A percentile compares a stretch with the other conserved stretches of the same genome.
Conservation (phyloP, 2,113 vertebrate species). For the Parus major region DNA sequence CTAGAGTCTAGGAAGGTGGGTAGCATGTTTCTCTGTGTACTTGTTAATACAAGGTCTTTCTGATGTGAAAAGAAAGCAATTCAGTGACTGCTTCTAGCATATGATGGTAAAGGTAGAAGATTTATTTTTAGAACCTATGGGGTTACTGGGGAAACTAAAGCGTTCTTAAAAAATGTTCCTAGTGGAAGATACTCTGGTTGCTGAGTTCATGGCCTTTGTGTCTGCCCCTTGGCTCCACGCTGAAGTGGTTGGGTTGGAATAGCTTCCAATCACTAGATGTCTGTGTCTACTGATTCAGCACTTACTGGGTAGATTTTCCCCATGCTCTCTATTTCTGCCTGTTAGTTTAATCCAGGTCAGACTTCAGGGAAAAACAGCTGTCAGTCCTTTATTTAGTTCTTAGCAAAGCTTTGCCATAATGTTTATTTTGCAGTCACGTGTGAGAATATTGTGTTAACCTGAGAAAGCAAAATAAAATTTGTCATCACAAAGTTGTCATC, state of each 20-base stretch:
- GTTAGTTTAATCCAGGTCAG: background rate
- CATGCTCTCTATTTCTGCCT: background rate
- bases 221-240: background rate
- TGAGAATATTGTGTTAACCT: background rate
- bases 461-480: background rate
- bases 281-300: background rate
- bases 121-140: background rate
- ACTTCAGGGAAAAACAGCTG: background rate
- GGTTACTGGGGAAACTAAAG: background rate
- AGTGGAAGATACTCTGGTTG: background rate
- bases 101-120: background rate
- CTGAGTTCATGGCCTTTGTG: background rate
- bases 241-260: background rate
- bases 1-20: conserved; percentile 95
- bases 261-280: background rate
- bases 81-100: background rate
- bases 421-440: background rate
- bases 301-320: background rate
- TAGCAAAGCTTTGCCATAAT: background rate
- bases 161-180: accelerated
- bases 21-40: background rate
- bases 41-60: background rate
- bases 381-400: background rate
- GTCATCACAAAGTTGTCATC: background rate
- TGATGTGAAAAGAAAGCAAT: background rate